phyloP scores from a whole-genome alignment of 2,888 invertebrate genomes.

The Malachius bipustulatus region DNA sequence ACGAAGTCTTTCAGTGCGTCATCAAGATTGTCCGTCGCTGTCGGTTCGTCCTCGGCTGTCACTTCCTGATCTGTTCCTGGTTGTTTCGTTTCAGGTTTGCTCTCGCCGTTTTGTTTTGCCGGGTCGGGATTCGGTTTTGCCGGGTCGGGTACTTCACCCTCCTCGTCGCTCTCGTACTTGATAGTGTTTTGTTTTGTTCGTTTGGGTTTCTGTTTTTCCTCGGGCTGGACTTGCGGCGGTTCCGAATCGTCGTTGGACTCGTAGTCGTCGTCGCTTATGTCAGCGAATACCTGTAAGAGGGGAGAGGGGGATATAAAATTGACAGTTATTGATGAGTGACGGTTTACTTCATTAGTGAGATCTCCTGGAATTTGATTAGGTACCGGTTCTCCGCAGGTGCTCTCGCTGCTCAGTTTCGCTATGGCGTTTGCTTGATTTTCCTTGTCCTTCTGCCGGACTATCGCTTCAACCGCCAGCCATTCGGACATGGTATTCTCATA shows the following conservation, averaged over 20 bases:
- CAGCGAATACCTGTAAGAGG: conserved; percentile 32
- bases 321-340: too few relatives aligned
- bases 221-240: conserved; percentile 23
- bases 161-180: conserved; percentile 29
- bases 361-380: conserved; percentile 37
- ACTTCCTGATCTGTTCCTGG: neutral
- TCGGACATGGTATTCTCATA: conserved; percentile 91
- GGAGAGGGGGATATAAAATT: neutral
- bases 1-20: conserved; percentile 30
- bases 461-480: conserved; percentile 91
- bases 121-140: conserved; percentile 11
- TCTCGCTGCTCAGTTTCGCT: conserved; percentile 71
- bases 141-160: conserved; percentile 21
- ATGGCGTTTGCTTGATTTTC: conserved; percentile 76
- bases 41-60: neutral
- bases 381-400: conserved; percentile 41
- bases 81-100: neutral
- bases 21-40: conserved; percentile 5
- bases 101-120: conserved; percentile 12
- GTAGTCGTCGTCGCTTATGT: conserved; percentile 33
- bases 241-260: conserved; percentile 28
- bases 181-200: conserved; percentile 32
- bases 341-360: conserved; percentile 42
- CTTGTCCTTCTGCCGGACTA: conserved; percentile 70
- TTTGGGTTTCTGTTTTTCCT: conserved; percentile 19